Evolutionary conservation across 2,888 invertebrate species (phyloP), one percentile per base, ranked within the genome.

Genomic region (Latheticus oryzae): DNA sequence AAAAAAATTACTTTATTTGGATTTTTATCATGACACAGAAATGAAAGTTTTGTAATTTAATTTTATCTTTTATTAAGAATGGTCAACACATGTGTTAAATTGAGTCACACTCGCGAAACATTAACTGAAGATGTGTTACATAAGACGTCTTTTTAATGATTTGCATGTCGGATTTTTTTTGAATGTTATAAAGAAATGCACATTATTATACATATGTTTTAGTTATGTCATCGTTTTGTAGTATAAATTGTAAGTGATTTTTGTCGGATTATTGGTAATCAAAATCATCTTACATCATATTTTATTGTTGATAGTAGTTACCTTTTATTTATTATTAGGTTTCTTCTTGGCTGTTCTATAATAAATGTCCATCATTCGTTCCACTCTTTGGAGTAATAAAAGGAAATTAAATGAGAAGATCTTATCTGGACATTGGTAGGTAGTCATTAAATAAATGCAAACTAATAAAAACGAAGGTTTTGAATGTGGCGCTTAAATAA

Each of bases 381-480:
- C 33, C 35, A 48, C 19, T 48, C 35, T 35, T 35, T 48, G 48
- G 21, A 11, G 48, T 11, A 50, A 50, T 50, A 38, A 50, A 50
- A 50, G 38, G 23, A 50, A 28, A 50, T 28, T 50, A 50, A 50
- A 37, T 21, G 45, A 45, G 37, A 33, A 24, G 37, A 37, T 50
- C 15, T 50, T 50, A 50, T 50, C 50, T 47, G 24, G 33, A 24
- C 24, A 33, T 8, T 33, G 19, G 47, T 47, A 50, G 38, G 50
- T 38, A 50, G 38, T 50, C 28, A 38, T 50, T 50, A 38, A 50
- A 21, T 38, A 50, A 50, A 50, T 50, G 50, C 30, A 38, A 50
- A 26, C 30, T 15, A 52, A 52, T 52, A 52, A 52, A 52, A 52
- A 23, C 32, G 32, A 42, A 42, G 52, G 52, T 52, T 52, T 52